These are phyloP conservation scores for Lampris megalopsis DNA, from an alignment of 2,113 vertebrate genomes.

Conservation along the genomic window DNA sequence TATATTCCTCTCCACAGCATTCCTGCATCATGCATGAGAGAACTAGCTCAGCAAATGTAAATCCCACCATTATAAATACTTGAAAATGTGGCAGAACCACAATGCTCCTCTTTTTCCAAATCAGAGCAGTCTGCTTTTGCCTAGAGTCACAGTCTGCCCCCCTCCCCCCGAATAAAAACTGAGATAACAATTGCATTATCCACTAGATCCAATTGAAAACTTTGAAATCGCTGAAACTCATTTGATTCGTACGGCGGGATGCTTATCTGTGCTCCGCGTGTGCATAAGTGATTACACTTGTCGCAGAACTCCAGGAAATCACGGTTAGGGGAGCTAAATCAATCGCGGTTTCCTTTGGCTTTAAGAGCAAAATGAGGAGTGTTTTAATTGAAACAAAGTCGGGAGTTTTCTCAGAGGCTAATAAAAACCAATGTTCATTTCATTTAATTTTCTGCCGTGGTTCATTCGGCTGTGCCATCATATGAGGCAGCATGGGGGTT, in stretches of 20 bases:
- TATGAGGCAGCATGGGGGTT: background rate
- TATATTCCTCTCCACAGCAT: no score
- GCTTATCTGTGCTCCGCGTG: conserved; percentile 60
- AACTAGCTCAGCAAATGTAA: no score
- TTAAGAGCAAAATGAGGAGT: conserved; percentile 39
- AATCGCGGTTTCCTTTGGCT: conserved; percentile 35
- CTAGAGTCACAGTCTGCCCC: conserved; percentile 60
- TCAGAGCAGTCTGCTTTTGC: conserved; percentile 53
- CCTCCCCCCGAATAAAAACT: background rate
- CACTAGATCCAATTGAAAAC: conserved; percentile 77
- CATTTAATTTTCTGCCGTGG: no score
- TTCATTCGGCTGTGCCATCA: conserved; percentile 12
- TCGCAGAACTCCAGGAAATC: conserved; percentile 55
- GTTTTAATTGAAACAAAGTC: conserved; percentile 40
- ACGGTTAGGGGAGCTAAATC: conserved; percentile 28
- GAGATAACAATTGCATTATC: conserved; percentile 72
- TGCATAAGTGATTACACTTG: conserved; percentile 62
- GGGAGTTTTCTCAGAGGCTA: background rate
- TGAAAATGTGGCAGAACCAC: conserved; percentile 33
- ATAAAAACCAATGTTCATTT: no score
- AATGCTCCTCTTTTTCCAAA: conserved; percentile 45
- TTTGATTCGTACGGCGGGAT: conserved; percentile 63
- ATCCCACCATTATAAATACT: background rate
- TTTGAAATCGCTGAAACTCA: conserved; percentile 70
- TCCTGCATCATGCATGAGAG: no score